These are phyloP conservation scores for Drosophila trichaetosa DNA, from an alignment of 2,888 invertebrate genomes.

Conservation along the genomic window DNA sequence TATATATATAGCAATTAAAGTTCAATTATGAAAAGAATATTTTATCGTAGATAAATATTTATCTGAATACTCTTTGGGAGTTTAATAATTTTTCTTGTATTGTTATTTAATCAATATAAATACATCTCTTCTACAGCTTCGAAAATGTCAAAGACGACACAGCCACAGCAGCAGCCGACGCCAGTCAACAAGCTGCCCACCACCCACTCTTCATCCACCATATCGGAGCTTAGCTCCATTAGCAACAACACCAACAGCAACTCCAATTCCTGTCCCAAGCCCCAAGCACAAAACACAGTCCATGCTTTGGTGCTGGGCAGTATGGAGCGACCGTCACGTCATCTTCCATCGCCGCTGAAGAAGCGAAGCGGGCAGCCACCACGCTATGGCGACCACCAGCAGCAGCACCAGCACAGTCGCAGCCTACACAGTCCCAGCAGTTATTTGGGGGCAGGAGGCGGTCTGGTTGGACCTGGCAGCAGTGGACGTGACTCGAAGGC, in stretches of 20 bases:
- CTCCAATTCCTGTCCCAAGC: conserved; percentile 58
- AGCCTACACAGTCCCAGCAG: conserved; percentile 82
- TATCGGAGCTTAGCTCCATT: conserved; percentile 82
- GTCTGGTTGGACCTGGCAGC: conserved; percentile 58
- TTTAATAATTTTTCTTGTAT: not conserved
- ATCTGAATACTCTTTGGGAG: not conserved
- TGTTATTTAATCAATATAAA: not conserved
- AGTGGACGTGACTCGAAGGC: conserved; percentile 84
- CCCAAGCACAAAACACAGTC: conserved; percentile 41
- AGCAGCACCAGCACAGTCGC: conserved; percentile 51
- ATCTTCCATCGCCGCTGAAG: conserved; percentile 83
- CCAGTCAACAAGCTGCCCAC: conserved; percentile 61
- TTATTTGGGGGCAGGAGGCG: conserved; percentile 60
- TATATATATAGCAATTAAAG: not conserved
- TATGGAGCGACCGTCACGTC: conserved; percentile 82
- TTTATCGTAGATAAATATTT: not conserved
- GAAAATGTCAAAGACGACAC: conserved; percentile 62
- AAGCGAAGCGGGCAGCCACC: conserved; percentile 72
- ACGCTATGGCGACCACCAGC: conserved; percentile 66
- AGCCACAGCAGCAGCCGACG: conserved; percentile 26
- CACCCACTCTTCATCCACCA: conserved; percentile 82
- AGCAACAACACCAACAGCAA: conserved; percentile 72
- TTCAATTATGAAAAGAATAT: not conserved
- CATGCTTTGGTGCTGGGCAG: conserved; percentile 57
- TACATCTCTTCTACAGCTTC: conserved; percentile 47